Evolutionary conservation across 2,888 invertebrate genomes (phyloP).

Genomic region (Rhamnusium bicolor): DNA sequence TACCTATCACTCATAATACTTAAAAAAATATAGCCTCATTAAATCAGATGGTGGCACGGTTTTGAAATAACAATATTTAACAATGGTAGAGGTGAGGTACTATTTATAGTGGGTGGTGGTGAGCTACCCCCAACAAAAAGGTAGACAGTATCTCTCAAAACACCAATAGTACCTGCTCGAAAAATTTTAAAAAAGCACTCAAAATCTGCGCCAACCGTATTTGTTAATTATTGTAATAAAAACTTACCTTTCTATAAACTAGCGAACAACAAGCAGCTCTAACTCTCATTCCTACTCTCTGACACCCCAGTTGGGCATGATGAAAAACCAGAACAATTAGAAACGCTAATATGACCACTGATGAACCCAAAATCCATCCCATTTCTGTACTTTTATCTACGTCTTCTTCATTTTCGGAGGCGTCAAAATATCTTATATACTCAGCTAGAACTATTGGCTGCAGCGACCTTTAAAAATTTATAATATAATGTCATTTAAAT

Average conservation of each 20-base stretch:
- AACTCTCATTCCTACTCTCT: slow-evolving; percentile 83
- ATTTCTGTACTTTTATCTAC: slow-evolving; percentile 69
- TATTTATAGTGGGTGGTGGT: no score
- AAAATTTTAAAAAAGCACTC: no score
- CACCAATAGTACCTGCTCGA: no score
- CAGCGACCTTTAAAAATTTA: slow-evolving; percentile 53
- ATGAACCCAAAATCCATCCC: slow-evolving; percentile 80
- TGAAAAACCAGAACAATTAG: slow-evolving; percentile 78
- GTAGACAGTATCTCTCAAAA: no score
- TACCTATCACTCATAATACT: no score
- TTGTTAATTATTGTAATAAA: neutral
- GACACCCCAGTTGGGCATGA: slow-evolving; percentile 74
- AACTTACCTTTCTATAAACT: slow-evolving; percentile 85
- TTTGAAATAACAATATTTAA: no score
- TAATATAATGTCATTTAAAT: neutral
- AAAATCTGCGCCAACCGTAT: no score
- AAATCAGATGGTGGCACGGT: no score
- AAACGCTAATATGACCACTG: slow-evolving; percentile 76
- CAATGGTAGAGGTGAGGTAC: no score
- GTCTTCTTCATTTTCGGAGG: neutral
- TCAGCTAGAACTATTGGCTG: slow-evolving; percentile 77
- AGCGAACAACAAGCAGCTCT: slow-evolving; percentile 85
- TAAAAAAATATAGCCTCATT: no score
- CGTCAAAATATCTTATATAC: slow-evolving; percentile 75
- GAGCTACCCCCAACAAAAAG: no score